Conservation (phyloP, 2,888 invertebrate genomes). For the Melikaiella ostensackeni region DNA sequence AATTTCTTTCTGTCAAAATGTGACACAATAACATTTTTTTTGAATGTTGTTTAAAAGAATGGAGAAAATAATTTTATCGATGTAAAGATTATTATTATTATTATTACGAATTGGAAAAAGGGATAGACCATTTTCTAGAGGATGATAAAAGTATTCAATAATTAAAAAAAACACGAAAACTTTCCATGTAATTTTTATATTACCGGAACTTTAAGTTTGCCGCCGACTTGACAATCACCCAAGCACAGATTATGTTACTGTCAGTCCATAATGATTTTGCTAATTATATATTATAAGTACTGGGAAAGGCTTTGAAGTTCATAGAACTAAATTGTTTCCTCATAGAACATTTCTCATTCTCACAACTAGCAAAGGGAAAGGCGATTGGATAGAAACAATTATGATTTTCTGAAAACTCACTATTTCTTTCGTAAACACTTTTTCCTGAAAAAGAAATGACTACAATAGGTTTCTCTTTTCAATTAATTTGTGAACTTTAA, state of each 20-base stretch:
- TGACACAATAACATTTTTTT: too few relatives aligned
- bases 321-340: conserved; percentile 35
- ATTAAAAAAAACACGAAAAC: too few relatives aligned
- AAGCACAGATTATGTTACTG: neutral
- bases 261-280: conserved; percentile 2
- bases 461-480: neutral
- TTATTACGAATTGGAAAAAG: too few relatives aligned
- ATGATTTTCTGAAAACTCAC: conserved; percentile 1
- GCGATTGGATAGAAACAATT: neutral
- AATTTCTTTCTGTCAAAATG: too few relatives aligned
- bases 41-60: too few relatives aligned
- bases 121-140: too few relatives aligned
- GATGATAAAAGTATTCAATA: too few relatives aligned
- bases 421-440: neutral
- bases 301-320: conserved; percentile 17
- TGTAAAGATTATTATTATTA: too few relatives aligned
- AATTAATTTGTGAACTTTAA: neutral
- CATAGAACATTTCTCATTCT: conserved; percentile 26
- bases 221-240: too few relatives aligned
- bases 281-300: conserved; percentile 16
- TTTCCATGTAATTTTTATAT: too few relatives aligned
- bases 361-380: conserved; percentile 22
- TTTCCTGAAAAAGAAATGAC: neutral
- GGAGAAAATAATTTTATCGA: too few relatives aligned
- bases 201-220: too few relatives aligned